Evolutionary conservation across 92 coral and sea anemone genomes (phyloP).

Genomic region (Hydrozoanthus gracilis): DNA sequence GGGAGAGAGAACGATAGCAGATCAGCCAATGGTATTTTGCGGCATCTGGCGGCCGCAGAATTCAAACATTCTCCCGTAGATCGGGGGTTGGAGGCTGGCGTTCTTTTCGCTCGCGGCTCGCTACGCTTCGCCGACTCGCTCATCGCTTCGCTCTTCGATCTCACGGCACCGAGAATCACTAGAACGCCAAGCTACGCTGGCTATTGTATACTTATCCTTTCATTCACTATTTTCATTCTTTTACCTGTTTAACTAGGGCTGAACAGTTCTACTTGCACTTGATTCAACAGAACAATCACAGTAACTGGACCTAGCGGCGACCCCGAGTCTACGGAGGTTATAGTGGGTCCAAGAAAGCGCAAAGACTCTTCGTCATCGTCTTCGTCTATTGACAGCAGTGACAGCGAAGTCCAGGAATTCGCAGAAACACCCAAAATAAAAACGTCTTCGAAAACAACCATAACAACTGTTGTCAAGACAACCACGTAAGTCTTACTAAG

Average conservation of each 20-base stretch:
- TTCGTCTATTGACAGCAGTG: constrained; percentile 16
- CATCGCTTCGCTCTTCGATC: too few species aligned
- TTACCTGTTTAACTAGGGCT: not conserved
- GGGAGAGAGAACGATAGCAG: too few species aligned
- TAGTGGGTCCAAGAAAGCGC: constrained; percentile 18
- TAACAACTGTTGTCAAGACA: constrained; percentile 39
- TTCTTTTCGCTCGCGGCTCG: too few species aligned
- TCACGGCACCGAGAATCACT: too few species aligned
- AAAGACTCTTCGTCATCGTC: constrained; percentile 28
- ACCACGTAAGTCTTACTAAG: constrained; percentile 20
- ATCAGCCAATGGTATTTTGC: too few species aligned
- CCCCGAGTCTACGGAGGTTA: constrained; percentile 24
- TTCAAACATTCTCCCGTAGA: too few species aligned
- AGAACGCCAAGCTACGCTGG: too few species aligned
- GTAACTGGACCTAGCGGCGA: constrained; percentile 43
- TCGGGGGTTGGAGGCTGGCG: too few species aligned
- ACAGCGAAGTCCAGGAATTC: constrained; percentile 35
- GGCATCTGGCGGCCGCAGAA: too few species aligned
- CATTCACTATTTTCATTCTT: not conserved
- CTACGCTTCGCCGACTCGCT: too few species aligned
- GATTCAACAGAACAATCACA: constrained; percentile 25
- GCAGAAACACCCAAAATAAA: constrained; percentile 27
- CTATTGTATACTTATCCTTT: not conserved
- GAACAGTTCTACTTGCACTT: not conserved
- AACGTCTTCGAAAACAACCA: constrained; percentile 35